Evolutionary conservation across 2,113 vertebrate genomes (phyloP).

Genomic region (Lepus timidus): DNA sequence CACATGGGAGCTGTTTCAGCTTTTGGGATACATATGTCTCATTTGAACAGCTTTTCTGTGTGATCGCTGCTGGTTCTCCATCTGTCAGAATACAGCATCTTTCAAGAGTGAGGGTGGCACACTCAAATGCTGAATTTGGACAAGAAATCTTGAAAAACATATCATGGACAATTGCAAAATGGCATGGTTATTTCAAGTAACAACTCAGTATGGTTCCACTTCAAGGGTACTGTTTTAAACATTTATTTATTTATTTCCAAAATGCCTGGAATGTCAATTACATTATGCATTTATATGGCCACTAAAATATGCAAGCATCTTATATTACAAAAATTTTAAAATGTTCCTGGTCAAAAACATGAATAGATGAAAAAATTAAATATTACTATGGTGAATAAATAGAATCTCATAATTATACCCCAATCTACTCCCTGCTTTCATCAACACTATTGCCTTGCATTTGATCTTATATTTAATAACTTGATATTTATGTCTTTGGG

Average conservation of each 20-base stretch:
- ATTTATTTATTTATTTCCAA: background rate
- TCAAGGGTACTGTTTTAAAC: background rate
- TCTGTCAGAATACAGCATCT: slow-evolving; percentile 38
- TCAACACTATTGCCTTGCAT: background rate
- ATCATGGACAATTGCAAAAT: slow-evolving; percentile 39
- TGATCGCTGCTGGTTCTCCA: slow-evolving; percentile 24
- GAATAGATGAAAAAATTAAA: background rate
- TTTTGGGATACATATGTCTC: background rate
- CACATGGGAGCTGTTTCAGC: background rate
- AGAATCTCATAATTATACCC: background rate
- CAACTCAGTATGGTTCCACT: background rate
- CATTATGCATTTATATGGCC: background rate
- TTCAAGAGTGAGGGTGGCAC: background rate
- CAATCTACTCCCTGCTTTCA: background rate
- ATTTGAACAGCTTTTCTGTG: slow-evolving; percentile 44
- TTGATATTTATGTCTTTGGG: background rate
- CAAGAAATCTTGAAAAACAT: slow-evolving; percentile 27
- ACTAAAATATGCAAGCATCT: background rate
- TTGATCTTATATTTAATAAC: background rate
- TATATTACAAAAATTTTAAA: background rate
- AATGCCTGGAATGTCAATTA: background rate
- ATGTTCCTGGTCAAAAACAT: background rate
- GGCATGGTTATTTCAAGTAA: background rate
- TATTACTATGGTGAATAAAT: background rate
- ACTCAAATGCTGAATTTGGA: slow-evolving; percentile 15